phyloP scores from a whole-genome alignment of 2,797 vertebrate species.

The Hyperoplus immaculatus region DNA sequence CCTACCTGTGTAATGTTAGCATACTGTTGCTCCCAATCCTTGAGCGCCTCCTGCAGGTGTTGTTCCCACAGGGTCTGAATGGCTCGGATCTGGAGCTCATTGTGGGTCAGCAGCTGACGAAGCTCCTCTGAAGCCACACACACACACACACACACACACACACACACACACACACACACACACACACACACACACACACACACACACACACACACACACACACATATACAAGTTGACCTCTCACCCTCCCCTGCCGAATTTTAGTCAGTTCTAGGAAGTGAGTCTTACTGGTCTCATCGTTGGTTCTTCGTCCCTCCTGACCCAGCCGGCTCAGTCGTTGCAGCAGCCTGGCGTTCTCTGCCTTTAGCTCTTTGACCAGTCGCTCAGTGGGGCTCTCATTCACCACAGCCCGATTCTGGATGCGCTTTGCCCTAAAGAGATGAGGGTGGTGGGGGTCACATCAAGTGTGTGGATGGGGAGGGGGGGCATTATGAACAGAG shows the following conservation, averaged over 20 bases:
- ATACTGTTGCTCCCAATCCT: constrained; percentile 90
- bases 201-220: constrained; percentile 4
- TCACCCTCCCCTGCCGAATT: background rate
- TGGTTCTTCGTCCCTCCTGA: constrained; percentile 81
- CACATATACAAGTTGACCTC: background rate
- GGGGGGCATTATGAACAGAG: background rate
- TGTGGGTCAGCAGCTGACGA: constrained; percentile 83
- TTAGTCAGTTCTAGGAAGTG: background rate
- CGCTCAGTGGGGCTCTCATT: constrained; percentile 90
- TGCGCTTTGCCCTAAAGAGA: constrained; percentile 88
- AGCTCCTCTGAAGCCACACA: constrained; percentile 83
- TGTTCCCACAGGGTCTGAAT: constrained; percentile 89
- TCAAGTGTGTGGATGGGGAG: too few species aligned
- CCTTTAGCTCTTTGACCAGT: constrained; percentile 87
- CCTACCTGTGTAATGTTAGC: constrained; percentile 87
- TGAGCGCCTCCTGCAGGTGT: constrained; percentile 88
- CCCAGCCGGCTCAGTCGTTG: constrained; percentile 83
- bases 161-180: constrained; percentile 19
- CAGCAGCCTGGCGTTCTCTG: constrained; percentile 84
- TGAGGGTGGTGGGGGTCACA: background rate
- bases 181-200: constrained; percentile 13
- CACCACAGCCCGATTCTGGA: constrained; percentile 90
- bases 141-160: constrained; percentile 19
- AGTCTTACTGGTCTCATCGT: constrained; percentile 86
- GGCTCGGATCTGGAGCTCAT: constrained; percentile 84